Conservation (phyloP, 2,113 vertebrate species). For the Tupaia chinensis region DNA sequence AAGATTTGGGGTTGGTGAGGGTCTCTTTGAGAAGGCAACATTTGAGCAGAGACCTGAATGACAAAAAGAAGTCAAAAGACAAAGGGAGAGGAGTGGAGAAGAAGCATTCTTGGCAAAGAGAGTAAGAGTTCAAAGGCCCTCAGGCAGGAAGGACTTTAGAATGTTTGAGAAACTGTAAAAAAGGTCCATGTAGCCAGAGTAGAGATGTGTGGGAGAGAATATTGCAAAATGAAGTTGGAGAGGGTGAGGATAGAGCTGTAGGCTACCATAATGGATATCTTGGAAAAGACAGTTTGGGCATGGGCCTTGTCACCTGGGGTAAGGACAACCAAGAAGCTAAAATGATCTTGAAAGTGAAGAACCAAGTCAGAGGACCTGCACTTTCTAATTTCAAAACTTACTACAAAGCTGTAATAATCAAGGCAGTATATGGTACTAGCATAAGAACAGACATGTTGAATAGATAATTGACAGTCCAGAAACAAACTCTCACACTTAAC, state of each 20-base stretch:
- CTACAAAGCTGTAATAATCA: slow-evolving; percentile 36
- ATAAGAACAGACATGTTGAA: background rate
- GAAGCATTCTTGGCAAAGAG: slow-evolving; percentile 46
- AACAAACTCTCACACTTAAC: slow-evolving; percentile 17
- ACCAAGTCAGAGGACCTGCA: background rate
- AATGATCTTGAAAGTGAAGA: slow-evolving; percentile 47
- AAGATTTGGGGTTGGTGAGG: background rate
- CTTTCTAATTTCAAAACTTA: slow-evolving; percentile 46
- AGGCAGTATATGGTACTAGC: slow-evolving; percentile 5
- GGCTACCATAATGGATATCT: background rate
- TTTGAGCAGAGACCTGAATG: slow-evolving; percentile 20
- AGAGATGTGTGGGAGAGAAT: background rate
- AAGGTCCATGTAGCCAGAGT: background rate
- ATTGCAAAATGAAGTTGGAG: slow-evolving; percentile 22
- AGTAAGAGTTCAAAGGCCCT: background rate
- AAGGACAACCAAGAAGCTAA: slow-evolving; percentile 42
- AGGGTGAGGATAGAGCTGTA: background rate
- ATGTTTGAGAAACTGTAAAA: slow-evolving; percentile 40
- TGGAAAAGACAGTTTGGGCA: slow-evolving; percentile 1
- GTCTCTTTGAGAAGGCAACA: background rate
- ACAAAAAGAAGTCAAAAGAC: slow-evolving; percentile 30
- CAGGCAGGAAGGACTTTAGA: background rate
- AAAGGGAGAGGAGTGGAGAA: background rate
- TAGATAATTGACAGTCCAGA: background rate
- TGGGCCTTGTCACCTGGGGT: background rate